Evolutionary conservation across 2,113 vertebrate genomes (phyloP), one percentile per base, ranked within the genome.

Genomic region (Carettochelys insculpta): DNA sequence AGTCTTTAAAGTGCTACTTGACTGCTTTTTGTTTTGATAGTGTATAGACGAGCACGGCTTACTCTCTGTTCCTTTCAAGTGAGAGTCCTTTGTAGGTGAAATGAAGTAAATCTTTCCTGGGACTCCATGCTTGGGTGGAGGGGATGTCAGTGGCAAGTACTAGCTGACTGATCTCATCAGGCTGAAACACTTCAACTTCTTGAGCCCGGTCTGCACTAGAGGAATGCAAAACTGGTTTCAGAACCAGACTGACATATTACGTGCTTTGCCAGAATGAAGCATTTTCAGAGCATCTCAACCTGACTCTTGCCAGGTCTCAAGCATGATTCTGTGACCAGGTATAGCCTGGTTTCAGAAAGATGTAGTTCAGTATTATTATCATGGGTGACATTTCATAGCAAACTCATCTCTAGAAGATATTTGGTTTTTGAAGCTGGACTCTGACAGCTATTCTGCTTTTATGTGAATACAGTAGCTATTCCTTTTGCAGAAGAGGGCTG

Each of bases 361-460:
- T 20, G 31, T 73, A 79, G 51, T 20, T 90, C 41, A 25, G 50
- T 89, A 54, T 56, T 75, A 50, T 87, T 88, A 83, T 53, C 76
- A 24, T 0, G 0, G 88, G 73, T 68, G 27, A 43, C 52, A 45
- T 92, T 90, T 94, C 61, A 14, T 85, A 47, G 43, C 82, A 50
- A 79, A 71, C 77, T 77, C 1, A 61, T 88, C 20, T 38, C 52
- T 17, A 45, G 52, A 48, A 27, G 47, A 50, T 54, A 22, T 47
- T 77, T 29, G 51, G 11, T 22, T 17, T 43, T 87, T 61, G 78
- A 29, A 38, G 58, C 83, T 87, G 94, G 86, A 17, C n/a, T n/a
- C n/a, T n/a, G n/a, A n/a, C 92, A 95, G 93, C 93, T 90, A 3
- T 89, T 77, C 34, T 50, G 77, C 83, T 91, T 91, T 77, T 73